phyloP scores from a whole-genome alignment of 2,113 vertebrate species.

The Mesoclemmys tuberculata region DNA sequence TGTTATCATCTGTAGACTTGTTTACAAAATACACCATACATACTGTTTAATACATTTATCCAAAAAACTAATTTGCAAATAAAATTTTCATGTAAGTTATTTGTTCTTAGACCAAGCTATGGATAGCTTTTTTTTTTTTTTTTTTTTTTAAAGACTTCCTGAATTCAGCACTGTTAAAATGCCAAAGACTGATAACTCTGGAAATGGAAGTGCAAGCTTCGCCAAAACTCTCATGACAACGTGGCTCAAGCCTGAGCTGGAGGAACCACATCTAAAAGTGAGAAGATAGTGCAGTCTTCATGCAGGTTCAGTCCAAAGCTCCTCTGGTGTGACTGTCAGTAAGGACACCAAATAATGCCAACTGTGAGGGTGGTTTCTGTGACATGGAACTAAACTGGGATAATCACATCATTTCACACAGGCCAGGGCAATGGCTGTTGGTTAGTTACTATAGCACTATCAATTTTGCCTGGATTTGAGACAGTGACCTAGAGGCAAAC shows the following conservation, averaged over 20 bases:
- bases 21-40: not conserved
- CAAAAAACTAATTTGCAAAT: not conserved
- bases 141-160: not conserved
- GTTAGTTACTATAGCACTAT: not conserved
- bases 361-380: not conserved
- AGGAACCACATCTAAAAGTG: not conserved
- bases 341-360: not conserved
- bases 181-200: not conserved
- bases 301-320: not conserved
- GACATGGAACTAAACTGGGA: not conserved
- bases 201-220: not conserved
- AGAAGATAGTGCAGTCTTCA: not conserved
- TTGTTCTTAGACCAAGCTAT: not conserved
- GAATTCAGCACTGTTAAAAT: not conserved
- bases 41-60: not conserved
- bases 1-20: not conserved
- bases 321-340: not conserved
- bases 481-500: not conserved
- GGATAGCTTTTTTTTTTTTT: not conserved
- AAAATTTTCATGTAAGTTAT: not conserved
- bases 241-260: not conserved
- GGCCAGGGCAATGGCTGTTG: not conserved
- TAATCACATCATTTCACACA: not conserved
- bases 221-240: not conserved
- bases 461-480: not conserved